Conservation (phyloP, 2,888 invertebrate genomes). For the Nomada flava region DNA sequence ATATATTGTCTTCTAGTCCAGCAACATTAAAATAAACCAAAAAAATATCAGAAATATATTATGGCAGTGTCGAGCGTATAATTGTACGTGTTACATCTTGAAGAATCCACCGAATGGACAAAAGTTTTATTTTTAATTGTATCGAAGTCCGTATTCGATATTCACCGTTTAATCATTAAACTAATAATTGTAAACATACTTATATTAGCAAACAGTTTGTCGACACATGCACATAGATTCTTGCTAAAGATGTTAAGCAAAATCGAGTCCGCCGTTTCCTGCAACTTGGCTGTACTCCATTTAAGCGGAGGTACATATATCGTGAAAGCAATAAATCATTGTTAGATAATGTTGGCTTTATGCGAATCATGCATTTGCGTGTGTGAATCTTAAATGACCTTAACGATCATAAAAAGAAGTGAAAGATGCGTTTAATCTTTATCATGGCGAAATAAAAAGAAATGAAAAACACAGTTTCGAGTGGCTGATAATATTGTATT, state of each 20-base stretch:
- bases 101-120: background rate
- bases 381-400: conserved; percentile 20
- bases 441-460: conserved; percentile 26
- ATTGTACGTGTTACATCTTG: background rate
- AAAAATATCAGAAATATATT: conserved; percentile 8
- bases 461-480: background rate
- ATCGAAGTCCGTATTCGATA: background rate
- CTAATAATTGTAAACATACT: conserved; percentile 7
- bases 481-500: background rate
- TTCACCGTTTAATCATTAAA: background rate
- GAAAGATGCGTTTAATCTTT: conserved; percentile 32
- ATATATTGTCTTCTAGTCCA: conserved; percentile 37
- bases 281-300: background rate
- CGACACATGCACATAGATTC: conserved; percentile 20
- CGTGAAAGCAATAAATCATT: conserved; percentile 58
- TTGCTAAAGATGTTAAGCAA: conserved; percentile 11
- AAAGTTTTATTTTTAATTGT: background rate
- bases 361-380: conserved; percentile 22
- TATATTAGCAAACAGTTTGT: conserved; percentile 24
- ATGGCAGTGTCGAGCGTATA: conserved; percentile 8
- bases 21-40: background rate
- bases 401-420: conserved; percentile 11
- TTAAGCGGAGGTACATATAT: conserved; percentile 22
- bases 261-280: background rate
- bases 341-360: conserved; percentile 40